These are phyloP conservation scores for Sisor rabdophorus DNA, from an alignment of 2,113 vertebrate genomes.

Conservation along the genomic window DNA sequence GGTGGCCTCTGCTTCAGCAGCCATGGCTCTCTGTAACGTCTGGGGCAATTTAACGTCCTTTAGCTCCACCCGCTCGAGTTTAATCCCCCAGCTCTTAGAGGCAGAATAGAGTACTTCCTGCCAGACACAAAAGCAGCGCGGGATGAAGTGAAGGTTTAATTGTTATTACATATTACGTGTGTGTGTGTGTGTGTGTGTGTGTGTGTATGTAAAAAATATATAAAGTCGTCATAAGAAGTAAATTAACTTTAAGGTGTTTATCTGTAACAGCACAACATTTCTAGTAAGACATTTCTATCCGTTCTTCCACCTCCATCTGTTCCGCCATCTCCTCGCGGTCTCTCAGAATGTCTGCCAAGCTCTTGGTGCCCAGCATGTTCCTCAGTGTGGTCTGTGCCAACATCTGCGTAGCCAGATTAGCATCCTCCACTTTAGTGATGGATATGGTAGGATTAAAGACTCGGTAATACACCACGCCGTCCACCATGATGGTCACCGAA, in stretches of 20 bases:
- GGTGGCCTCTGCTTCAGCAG: constrained; percentile 61
- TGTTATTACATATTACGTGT: no score
- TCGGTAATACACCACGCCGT: constrained; percentile 66
- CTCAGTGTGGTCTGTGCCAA: constrained; percentile 66
- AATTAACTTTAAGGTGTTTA: background rate
- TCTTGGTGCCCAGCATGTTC: constrained; percentile 61
- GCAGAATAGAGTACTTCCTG: constrained; percentile 53
- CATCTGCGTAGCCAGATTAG: constrained; percentile 54
- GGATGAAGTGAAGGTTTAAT: background rate
- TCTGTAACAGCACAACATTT: background rate
- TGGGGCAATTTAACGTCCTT: constrained; percentile 57
- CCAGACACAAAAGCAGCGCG: background rate
- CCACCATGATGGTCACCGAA: constrained; percentile 64
- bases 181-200: no score
- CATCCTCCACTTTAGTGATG: constrained; percentile 58
- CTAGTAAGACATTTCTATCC: background rate
- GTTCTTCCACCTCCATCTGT: constrained; percentile 56
- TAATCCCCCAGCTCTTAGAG: constrained; percentile 61
- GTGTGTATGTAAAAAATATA: background rate
- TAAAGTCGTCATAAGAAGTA: background rate
- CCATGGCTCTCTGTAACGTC: constrained; percentile 60
- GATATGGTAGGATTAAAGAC: constrained; percentile 60
- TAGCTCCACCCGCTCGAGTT: constrained; percentile 62
- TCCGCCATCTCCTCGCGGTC: constrained; percentile 53
- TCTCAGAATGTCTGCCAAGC: constrained; percentile 59